Percentiles rank a stretch among this genome's conserved stretches.
These are phyloP conservation scores for Sylvietta virens DNA, from an alignment of 2,113 vertebrate genomes.

Conservation along the genomic window DNA sequence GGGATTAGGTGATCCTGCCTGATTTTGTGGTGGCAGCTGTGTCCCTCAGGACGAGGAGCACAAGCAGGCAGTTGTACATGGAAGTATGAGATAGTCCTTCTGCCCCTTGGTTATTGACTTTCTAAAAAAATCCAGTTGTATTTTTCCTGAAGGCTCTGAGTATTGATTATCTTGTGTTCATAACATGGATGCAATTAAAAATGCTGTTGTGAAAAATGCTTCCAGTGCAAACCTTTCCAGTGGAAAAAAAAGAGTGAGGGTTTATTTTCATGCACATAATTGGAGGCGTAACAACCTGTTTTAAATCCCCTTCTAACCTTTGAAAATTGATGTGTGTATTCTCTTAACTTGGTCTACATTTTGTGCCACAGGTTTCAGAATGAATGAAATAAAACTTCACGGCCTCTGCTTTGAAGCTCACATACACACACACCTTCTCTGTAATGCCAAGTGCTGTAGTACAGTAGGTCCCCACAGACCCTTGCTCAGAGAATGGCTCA, in stretches of 20 bases:
- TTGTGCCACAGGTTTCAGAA: slow-evolving; percentile 88
- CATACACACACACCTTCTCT: slow-evolving; percentile 64
- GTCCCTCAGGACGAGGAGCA: background rate
- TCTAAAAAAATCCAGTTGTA: background rate
- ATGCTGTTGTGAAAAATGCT: background rate
- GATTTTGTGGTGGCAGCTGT: background rate
- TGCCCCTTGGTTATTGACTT: background rate
- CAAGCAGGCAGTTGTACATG: background rate
- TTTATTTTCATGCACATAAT: slow-evolving; percentile 24
- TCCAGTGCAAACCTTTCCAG: background rate
- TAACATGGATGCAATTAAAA: background rate
- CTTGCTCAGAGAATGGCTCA: slow-evolving; percentile 15
- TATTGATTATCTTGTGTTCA: background rate
- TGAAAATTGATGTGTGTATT: slow-evolving; percentile 28
- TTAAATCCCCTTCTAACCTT: background rate
- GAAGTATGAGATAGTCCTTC: background rate
- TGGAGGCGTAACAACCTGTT: background rate
- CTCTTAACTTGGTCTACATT: slow-evolving; percentile 88
- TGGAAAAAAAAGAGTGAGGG: background rate
- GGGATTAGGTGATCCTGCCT: background rate
- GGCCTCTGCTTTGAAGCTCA: slow-evolving; percentile 83
- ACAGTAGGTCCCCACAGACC: background rate
- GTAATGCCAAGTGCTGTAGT: background rate
- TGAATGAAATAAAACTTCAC: slow-evolving; percentile 79
- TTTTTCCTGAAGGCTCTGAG: background rate